Base-by-base conservation (phyloP, 1,140 invertebrate genomes). In the Halictus rubicundus region DNA sequence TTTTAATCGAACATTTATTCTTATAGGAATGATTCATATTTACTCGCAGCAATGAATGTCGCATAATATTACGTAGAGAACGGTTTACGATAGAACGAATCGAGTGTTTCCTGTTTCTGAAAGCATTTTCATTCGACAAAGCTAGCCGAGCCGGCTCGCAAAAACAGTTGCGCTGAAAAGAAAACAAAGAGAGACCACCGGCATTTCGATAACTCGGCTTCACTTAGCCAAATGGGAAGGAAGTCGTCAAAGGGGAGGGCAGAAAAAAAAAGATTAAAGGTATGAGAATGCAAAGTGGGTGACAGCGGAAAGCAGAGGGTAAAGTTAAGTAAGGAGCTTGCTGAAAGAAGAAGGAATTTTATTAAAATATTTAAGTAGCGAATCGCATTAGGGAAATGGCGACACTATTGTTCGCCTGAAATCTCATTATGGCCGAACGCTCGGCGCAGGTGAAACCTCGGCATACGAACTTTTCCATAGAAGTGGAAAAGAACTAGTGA, bases 281-380 rank as follows among this genome's bases (percentile, higher is more conserved):
- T 65, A 72, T 42, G 49, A 65, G 77, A 79, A 79, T 79, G 77
- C 77, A 79, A 73, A 74, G 52, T 74, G 77, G 42, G 42, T 46
- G 49, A 63, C 64, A 73, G 73, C 63, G 69, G 75, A 57, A 54
- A 70, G 71, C 49, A 75, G 65, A 78, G 63, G 57, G 70, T 72
- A 80, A 79, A 84, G 79, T 84, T 82, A 85, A 84, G 85, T 82
- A 84, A 82, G 74, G 82, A 82, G 70, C 39, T 73, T 78, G 68
- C 39, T 37, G 69, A 70, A 69, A 61, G 68, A 82, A 70, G 69
- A 85, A 72, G 61, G 84, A 90, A 90, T 90, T 90, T 90, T 89
- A 91, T 90, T 91, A 90, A 91, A 91, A 90, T 90, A 90, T 91
- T 89, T 90, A 91, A 91, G 86, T 89, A 87, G 83, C 75, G 86